These are phyloP conservation scores for Oriolus oriolus DNA, from an alignment of 2,113 vertebrate genomes.

Conservation along the genomic window DNA sequence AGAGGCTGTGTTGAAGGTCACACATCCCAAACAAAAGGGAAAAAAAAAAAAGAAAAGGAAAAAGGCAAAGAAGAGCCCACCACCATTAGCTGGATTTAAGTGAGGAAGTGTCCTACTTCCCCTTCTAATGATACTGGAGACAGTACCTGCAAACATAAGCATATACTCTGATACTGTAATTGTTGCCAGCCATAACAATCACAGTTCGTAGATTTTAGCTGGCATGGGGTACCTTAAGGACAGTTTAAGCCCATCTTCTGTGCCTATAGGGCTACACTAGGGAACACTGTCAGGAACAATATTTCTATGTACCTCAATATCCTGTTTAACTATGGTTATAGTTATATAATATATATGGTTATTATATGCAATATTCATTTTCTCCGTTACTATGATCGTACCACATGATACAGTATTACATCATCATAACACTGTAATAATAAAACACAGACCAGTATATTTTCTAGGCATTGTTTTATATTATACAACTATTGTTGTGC, in stretches of 20 bases:
- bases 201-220: neutral
- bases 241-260: neutral
- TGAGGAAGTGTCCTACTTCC: neutral
- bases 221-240: neutral
- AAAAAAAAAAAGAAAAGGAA: neutral
- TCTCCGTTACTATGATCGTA: no score
- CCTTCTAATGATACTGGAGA: neutral
- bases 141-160: neutral
- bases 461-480: neutral
- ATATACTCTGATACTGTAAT: neutral
- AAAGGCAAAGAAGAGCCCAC: neutral
- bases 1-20: neutral
- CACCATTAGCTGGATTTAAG: neutral
- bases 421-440: neutral
- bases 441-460: neutral
- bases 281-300: neutral
- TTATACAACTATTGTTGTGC: neutral
- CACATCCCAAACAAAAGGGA: neutral
- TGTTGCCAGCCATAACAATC: neutral
- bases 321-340: neutral
- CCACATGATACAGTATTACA: neutral
- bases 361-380: no score
- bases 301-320: neutral
- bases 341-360: no score
- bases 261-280: neutral